phyloP scores from a whole-genome alignment of 2,797 vertebrate genomes.

The Pseudocheirus occidentalis region DNA sequence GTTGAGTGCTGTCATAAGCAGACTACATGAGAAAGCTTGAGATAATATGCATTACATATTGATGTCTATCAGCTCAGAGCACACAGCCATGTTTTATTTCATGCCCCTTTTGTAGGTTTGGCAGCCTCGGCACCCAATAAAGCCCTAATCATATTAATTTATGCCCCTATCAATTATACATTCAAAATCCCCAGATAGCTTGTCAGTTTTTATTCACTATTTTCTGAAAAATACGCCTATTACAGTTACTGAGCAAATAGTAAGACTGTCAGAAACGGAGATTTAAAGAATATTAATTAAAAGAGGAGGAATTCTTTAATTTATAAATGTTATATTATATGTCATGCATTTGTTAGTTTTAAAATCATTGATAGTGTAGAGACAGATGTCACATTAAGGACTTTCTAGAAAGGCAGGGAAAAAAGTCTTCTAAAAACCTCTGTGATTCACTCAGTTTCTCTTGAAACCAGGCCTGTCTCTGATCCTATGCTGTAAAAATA shows the following conservation, averaged over 20 bases:
- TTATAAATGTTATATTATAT: constrained; percentile 88
- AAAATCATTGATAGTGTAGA: constrained; percentile 83
- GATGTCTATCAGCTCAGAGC: constrained; percentile 89
- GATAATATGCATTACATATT: constrained; percentile 91
- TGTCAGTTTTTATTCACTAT: constrained; percentile 94
- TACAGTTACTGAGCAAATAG: constrained; percentile 88
- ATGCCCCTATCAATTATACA: constrained; percentile 96
- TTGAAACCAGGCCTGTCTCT: constrained; percentile 65
- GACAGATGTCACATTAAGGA: constrained; percentile 86
- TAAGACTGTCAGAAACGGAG: constrained; percentile 86
- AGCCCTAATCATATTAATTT: constrained; percentile 94
- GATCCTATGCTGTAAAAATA: constrained; percentile 50
- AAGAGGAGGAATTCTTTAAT: constrained; percentile 88
- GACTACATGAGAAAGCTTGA: constrained; percentile 86
- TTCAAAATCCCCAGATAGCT: constrained; percentile 92
- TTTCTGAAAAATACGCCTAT: constrained; percentile 90
- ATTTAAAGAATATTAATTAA: constrained; percentile 92
- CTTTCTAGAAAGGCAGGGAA: constrained; percentile 82
- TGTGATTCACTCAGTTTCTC: constrained; percentile 76
- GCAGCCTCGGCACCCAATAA: constrained; percentile 88
- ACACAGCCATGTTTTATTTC: constrained; percentile 89
- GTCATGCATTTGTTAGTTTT: constrained; percentile 85
- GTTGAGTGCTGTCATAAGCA: constrained; percentile 87
- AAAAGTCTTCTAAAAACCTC: constrained; percentile 74
- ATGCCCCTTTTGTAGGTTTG: constrained; percentile 87